A percentile compares a stretch with the other conserved stretches of the same genome.
Evolutionary conservation across 2,113 vertebrate genomes (phyloP).

Genomic region (Pomatorhinus ruficollis): DNA sequence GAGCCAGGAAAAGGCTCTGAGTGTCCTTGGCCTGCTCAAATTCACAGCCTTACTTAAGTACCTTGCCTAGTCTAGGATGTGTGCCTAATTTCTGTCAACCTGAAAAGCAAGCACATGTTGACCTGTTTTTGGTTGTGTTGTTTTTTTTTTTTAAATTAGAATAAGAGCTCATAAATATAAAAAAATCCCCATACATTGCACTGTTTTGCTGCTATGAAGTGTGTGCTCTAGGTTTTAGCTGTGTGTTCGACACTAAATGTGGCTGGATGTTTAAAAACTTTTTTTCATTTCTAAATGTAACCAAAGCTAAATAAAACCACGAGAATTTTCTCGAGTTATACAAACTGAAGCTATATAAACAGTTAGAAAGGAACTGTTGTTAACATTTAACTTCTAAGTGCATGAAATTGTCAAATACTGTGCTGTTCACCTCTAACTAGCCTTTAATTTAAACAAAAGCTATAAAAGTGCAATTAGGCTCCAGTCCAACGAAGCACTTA

Average conservation of each 20-base stretch:
- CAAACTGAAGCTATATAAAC: not conserved
- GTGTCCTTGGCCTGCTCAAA: not conserved
- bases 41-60: not conserved
- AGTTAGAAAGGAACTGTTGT: constrained; percentile 16
- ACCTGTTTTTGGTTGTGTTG: not conserved
- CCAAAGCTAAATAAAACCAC: not conserved
- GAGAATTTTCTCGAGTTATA: not conserved
- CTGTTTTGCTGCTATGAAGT: not conserved
- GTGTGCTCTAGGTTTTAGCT: not conserved
- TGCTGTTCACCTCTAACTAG: constrained; percentile 43
- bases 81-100: not conserved
- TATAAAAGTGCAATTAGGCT: constrained; percentile 47
- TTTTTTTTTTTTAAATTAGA: not conserved
- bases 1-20: not conserved
- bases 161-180: not conserved
- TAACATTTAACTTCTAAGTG: constrained; percentile 24
- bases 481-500: constrained; percentile 39
- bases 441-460: constrained; percentile 56
- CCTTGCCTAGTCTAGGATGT: not conserved
- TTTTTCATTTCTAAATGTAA: not conserved
- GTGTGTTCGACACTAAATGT: not conserved
- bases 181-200: not conserved
- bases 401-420: not conserved
- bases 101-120: not conserved
- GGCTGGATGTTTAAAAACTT: not conserved